phyloP scores from a whole-genome alignment of 2,888 invertebrate species.

The Cenopis cana region DNA sequence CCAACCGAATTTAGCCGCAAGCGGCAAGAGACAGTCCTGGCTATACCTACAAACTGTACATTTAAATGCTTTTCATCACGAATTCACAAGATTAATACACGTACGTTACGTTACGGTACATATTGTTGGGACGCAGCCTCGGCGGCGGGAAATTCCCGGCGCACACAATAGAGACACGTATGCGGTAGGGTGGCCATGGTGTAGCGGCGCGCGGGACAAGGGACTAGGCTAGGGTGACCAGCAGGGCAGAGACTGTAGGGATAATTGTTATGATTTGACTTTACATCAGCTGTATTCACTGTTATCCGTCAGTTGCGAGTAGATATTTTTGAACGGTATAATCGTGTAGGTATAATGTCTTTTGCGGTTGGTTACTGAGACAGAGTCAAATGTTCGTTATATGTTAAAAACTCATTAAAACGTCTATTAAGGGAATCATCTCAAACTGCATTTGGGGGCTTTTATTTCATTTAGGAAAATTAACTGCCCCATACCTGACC shows the following conservation, averaged over 20 bases:
- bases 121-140: neutral
- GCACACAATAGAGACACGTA: slow-evolving; percentile 31
- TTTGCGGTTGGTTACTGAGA: no score
- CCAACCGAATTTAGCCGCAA: no score
- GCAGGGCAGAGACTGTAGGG: neutral
- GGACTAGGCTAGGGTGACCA: slow-evolving; percentile 1
- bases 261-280: no score
- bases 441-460: neutral
- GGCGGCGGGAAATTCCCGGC: slow-evolving; percentile 11
- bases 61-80: neutral
- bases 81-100: slow-evolving; percentile 2
- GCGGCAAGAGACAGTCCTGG: no score
- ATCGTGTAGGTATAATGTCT: no score
- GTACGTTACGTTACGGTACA: neutral
- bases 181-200: slow-evolving; percentile 8
- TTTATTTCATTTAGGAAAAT: neutral
- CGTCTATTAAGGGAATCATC: neutral
- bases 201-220: neutral
- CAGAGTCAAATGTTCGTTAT: no score
- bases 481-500: neutral
- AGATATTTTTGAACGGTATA: no score
- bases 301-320: no score
- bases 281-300: no score
- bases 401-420: no score
- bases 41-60: no score